Conservation (phyloP, 2,113 vertebrate genomes). For the Hippopotamus amphibius region DNA sequence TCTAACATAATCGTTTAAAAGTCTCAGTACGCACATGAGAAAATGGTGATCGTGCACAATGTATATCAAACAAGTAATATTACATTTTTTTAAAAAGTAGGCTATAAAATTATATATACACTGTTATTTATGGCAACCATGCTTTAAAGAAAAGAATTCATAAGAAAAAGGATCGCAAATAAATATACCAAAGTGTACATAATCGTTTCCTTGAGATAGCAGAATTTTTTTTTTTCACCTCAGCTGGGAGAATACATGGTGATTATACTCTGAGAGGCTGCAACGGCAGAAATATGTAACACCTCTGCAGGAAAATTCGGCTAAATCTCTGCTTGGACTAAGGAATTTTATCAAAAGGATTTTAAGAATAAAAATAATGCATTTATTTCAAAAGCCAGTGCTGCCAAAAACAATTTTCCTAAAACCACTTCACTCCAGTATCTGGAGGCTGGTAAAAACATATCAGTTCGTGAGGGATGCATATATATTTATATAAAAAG, state of each 20-base stretch:
- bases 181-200: neutral
- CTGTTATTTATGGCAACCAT: neutral
- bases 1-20: neutral
- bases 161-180: neutral
- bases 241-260: neutral
- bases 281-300: neutral
- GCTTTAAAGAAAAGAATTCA: neutral
- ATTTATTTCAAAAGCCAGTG: constrained; percentile 51
- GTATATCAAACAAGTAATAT: neutral
- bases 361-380: neutral
- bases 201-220: neutral
- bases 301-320: neutral
- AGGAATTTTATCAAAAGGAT: constrained; percentile 25
- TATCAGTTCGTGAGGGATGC: neutral
- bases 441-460: constrained; percentile 14
- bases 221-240: neutral
- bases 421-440: constrained; percentile 4
- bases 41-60: neutral
- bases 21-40: neutral
- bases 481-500: constrained; percentile 34
- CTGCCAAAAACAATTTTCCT: constrained; percentile 31
- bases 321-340: constrained; percentile 24
- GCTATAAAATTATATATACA: neutral
- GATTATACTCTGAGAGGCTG: neutral
- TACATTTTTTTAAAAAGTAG: neutral